These are phyloP conservation scores for Paradoxurus hermaphroditus DNA, from an alignment of 2,113 vertebrate species.

Conservation along the genomic window DNA sequence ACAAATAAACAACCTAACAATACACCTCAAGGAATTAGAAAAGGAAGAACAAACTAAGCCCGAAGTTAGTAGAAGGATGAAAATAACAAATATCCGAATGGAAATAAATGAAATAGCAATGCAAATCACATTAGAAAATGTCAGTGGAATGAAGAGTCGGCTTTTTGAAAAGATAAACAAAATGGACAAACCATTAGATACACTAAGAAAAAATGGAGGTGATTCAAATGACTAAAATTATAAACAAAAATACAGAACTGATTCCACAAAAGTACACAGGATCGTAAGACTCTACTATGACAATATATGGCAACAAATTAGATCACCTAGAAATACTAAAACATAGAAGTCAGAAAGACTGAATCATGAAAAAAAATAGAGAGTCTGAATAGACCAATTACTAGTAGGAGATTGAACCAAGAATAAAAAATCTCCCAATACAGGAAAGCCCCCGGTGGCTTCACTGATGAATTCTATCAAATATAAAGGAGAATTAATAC, in stretches of 20 bases:
- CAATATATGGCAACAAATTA: not conserved
- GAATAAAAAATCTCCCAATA: not conserved
- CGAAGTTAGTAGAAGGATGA: not conserved
- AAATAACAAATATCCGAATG: not conserved
- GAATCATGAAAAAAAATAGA: not conserved
- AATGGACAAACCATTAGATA: not conserved
- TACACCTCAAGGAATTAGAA: not conserved
- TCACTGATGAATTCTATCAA: too few species aligned
- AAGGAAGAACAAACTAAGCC: not conserved
- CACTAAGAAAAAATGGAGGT: not conserved
- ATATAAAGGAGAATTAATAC: too few species aligned
- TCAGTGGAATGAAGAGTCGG: not conserved
- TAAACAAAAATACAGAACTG: not conserved
- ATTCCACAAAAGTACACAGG: not conserved
- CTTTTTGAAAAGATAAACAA: not conserved
- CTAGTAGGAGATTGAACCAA: too few species aligned
- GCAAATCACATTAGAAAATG: not conserved
- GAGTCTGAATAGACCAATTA: too few species aligned
- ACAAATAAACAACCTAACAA: not conserved
- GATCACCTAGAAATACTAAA: not conserved
- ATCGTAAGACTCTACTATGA: not conserved
- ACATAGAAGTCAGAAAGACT: not conserved
- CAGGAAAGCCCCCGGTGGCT: too few species aligned
- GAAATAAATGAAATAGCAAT: not conserved
- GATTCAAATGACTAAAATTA: not conserved